Evolutionary conservation across 1,140 invertebrate genomes (phyloP), one percentile per base, ranked within the genome.

Genomic region (Bombus vancouverensis): DNA sequence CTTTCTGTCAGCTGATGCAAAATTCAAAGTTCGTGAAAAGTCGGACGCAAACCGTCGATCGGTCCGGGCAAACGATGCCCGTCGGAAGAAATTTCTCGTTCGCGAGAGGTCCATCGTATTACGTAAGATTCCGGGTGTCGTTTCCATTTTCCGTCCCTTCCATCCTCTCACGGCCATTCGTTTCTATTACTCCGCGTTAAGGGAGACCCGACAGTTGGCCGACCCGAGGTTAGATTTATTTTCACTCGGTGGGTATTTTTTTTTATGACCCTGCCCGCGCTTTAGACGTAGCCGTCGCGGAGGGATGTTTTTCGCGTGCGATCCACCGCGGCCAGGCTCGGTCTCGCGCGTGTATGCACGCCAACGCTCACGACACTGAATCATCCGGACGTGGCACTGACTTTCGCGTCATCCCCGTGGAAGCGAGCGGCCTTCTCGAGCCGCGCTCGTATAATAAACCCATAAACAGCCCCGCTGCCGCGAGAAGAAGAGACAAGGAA

Each of bases 361-460:
- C 75, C 57, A 39, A 39, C 37, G 28, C 37, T 57, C 75, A 42
- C 75, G 75, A n/a, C 62, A 65, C 37, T 72, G 86, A 88, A 85
- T 88, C 78, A 78, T 72, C 42, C 3, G 57, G 15, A 37, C 37
- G 53, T 37, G 28, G 32, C 78, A 3, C 34, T 47, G 42, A 72
- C 70, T 76, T 74, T 66, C 78, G 78, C 75, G 83, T 18, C 47
- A 53, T 53, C 47, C 47, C 5, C 6, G 47, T 53, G 47, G 87
- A 89, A 88, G 85, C 90, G 47, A 53, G 47, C 47, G 86, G 91
- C 88, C 91, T 83, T 86, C 77, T 92, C 91, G 91, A 88, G 90
- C 91, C 89, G 78, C 85, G 83, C 84, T 92, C 92, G 94, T 92
- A 95, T 95, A 95, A 95, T 95, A 95, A 94, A 95, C 93, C 94